Percentiles rank a stretch among this genome's conserved stretches.
phyloP scores from a whole-genome alignment of 2,113 vertebrate genomes.

The Apteryx mantelli region DNA sequence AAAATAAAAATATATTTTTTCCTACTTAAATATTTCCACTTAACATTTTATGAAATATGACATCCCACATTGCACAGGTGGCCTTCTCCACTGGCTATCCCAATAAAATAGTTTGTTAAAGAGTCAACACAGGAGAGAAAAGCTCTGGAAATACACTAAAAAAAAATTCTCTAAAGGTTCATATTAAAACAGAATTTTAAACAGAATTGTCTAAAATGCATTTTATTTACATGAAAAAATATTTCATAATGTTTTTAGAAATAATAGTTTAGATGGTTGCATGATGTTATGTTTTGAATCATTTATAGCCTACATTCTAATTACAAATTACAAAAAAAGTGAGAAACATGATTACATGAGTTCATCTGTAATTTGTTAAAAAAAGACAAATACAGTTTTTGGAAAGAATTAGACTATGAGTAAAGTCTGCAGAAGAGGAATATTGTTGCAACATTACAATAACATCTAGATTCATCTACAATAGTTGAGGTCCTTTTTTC shows the following conservation, averaged over 20 bases:
- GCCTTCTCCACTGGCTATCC: not conserved
- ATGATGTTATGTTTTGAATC: not conserved
- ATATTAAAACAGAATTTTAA: conserved; percentile 33
- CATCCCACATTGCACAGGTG: not conserved
- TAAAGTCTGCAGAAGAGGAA: not conserved
- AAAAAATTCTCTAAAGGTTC: conserved; percentile 13
- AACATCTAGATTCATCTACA: not conserved
- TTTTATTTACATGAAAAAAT: conserved; percentile 9
- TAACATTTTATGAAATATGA: conserved; percentile 30
- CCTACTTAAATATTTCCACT: not conserved
- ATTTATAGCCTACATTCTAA: not conserved
- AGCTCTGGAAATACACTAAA: conserved; percentile 28
- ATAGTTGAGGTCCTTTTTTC: not conserved
- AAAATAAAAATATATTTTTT: not conserved
- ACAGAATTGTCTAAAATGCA: not conserved
- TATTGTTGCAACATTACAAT: not conserved
- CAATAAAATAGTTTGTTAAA: conserved; percentile 55
- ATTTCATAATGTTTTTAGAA: not conserved
- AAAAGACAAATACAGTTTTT: not conserved
- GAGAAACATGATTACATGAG: not conserved
- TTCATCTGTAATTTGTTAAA: not conserved
- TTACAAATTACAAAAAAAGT: not conserved
- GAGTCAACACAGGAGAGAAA: conserved; percentile 17
- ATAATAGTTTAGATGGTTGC: not conserved
- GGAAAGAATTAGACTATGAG: not conserved